phyloP scores from a whole-genome alignment of 92 coral and sea anemone species.

The Zoanthus sansibaricus region DNA sequence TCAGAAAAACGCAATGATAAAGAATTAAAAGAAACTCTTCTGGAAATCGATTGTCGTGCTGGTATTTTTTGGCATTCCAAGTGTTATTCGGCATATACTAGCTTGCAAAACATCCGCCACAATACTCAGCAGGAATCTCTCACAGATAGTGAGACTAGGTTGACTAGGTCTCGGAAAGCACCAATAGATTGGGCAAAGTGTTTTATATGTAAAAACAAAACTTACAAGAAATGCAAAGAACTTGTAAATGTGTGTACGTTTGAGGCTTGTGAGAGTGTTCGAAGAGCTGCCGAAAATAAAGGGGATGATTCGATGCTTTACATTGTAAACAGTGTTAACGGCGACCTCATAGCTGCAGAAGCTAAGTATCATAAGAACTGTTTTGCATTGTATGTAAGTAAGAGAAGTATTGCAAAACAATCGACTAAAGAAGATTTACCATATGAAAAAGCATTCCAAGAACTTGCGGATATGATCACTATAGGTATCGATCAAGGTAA shows the following conservation, averaged over 20 bases:
- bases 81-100: not conserved
- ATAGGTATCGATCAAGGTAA: not conserved
- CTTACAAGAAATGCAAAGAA: not conserved
- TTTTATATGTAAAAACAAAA: not conserved
- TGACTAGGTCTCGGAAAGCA: not conserved
- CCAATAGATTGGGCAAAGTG: slow-evolving; percentile 4
- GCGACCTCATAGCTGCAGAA: not conserved
- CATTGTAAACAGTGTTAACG: not conserved
- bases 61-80: slow-evolving; percentile 1
- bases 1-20: not conserved
- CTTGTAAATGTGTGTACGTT: not conserved
- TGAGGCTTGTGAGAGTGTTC: not conserved
- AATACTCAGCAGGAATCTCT: not conserved
- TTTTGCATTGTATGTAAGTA: slow-evolving; percentile 1
- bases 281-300: slow-evolving; percentile 7
- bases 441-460: not conserved
- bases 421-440: not conserved
- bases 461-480: slow-evolving; percentile 2
- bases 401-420: not conserved
- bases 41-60: not conserved
- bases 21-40: not conserved
- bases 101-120: not conserved
- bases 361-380: not conserved
- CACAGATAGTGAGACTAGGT: not conserved
- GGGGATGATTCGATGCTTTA: not conserved